These are phyloP conservation scores for Muntiacus reevesi DNA, from an alignment of 2,113 vertebrate species.

Conservation along the genomic window DNA sequence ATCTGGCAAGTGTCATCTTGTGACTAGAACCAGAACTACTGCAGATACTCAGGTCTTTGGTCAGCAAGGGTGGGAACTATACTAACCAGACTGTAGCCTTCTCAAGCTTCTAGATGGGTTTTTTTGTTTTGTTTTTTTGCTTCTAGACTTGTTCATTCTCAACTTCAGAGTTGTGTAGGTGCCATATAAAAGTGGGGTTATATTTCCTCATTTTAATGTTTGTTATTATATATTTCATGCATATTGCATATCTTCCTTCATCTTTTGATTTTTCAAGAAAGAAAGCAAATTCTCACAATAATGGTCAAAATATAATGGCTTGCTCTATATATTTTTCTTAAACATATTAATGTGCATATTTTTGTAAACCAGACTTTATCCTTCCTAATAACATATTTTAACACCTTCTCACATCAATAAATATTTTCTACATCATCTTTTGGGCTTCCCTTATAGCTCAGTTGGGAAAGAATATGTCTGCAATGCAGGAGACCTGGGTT, in stretches of 20 bases:
- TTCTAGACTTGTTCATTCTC: slow-evolving; percentile 1
- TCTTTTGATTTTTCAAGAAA: slow-evolving; percentile 14
- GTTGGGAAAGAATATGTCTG: neutral
- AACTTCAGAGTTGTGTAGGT: neutral
- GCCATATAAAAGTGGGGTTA: neutral
- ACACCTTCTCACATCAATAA: neutral
- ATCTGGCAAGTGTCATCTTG: slow-evolving; percentile 39
- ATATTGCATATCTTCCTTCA: neutral
- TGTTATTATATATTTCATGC: neutral
- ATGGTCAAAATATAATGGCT: slow-evolving; percentile 16
- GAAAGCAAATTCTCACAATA: neutral
- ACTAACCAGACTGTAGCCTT: neutral
- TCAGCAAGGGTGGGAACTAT: neutral
- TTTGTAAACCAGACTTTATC: neutral
- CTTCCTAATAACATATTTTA: neutral
- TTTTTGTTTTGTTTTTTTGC: neutral
- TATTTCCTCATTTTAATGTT: neutral
- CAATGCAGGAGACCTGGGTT: neutral
- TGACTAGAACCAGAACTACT: slow-evolving; percentile 46
- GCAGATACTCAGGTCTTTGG: neutral
- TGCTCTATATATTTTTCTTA: neutral
- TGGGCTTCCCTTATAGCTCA: neutral
- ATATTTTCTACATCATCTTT: neutral
- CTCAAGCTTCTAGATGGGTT: neutral
- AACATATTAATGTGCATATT: neutral